Percentiles rank a stretch among this genome's conserved stretches.
phyloP scores from a whole-genome alignment of 1,140 invertebrate genomes.

The Fopius arisanus region DNA sequence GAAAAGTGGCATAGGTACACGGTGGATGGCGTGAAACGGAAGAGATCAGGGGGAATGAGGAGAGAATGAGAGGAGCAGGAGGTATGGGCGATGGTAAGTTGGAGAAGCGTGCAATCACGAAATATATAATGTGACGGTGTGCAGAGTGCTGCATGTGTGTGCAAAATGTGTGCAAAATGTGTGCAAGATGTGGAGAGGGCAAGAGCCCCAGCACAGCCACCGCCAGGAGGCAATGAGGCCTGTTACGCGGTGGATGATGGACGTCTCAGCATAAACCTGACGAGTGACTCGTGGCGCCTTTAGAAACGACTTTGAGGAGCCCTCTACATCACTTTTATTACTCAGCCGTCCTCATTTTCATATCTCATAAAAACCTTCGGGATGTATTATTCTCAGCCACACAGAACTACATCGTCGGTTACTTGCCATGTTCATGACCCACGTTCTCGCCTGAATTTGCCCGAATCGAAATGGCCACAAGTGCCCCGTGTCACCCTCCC shows the following conservation, averaged over 20 bases:
- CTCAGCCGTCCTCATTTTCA: slow-evolving; percentile 69
- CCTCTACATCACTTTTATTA: slow-evolving; percentile 70
- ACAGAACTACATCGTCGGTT: not conserved
- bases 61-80: slow-evolving; percentile 27
- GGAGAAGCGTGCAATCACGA: slow-evolving; percentile 49
- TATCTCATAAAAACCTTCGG: slow-evolving; percentile 65
- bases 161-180: no score
- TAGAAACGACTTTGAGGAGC: slow-evolving; percentile 66
- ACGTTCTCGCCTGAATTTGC: no score
- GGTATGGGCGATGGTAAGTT: slow-evolving; percentile 37
- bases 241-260: slow-evolving; percentile 64
- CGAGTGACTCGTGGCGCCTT: slow-evolving; percentile 67
- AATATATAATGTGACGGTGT: slow-evolving; percentile 17
- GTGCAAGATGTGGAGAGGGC: not conserved
- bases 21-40: slow-evolving; percentile 19
- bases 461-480: no score
- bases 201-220: slow-evolving; percentile 24
- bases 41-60: slow-evolving; percentile 26
- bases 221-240: slow-evolving; percentile 61
- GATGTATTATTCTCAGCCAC: not conserved
- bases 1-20: slow-evolving; percentile 27
- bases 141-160: not conserved
- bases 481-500: no score
- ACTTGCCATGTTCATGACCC: no score
- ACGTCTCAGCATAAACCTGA: slow-evolving; percentile 68